Evolutionary conservation across 1,140 invertebrate species (phyloP).

Genomic region (Trichonephila inaurata): DNA sequence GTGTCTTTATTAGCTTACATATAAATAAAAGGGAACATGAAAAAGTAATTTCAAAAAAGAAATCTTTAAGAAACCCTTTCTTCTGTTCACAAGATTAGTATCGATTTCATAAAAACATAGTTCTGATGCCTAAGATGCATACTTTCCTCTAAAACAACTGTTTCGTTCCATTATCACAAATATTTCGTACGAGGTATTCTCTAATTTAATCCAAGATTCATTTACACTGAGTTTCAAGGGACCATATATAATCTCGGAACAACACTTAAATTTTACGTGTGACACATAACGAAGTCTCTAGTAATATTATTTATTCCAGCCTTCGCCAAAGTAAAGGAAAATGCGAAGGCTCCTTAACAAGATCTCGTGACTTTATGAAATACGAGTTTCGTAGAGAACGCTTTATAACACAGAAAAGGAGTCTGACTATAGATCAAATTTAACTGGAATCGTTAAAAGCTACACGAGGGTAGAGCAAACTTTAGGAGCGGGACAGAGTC

Average conservation of each 20-base stretch:
- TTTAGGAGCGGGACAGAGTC: conserved; percentile 11
- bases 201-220: conserved; percentile 1
- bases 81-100: background rate
- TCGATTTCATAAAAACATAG: background rate
- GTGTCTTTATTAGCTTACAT: no score
- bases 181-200: background rate
- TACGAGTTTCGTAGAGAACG: conserved; percentile 43
- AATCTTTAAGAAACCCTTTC: background rate
- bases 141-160: background rate
- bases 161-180: background rate
- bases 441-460: conserved; percentile 57
- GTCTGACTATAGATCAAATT: conserved; percentile 61
- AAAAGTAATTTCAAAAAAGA: no score
- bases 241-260: conserved; percentile 3
- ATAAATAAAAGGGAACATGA: no score
- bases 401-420: conserved; percentile 49
- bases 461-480: background rate
- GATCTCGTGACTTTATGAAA: conserved; percentile 65
- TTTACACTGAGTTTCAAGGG: conserved; percentile 4
- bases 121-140: no score
- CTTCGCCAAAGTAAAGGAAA: background rate
- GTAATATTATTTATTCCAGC: conserved; percentile 51
- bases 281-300: background rate
- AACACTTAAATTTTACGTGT: conserved; percentile 55
- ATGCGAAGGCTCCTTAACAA: conserved; percentile 51